Evolutionary conservation across 2,797 vertebrate species (phyloP).

Genomic region (Anas acuta): DNA sequence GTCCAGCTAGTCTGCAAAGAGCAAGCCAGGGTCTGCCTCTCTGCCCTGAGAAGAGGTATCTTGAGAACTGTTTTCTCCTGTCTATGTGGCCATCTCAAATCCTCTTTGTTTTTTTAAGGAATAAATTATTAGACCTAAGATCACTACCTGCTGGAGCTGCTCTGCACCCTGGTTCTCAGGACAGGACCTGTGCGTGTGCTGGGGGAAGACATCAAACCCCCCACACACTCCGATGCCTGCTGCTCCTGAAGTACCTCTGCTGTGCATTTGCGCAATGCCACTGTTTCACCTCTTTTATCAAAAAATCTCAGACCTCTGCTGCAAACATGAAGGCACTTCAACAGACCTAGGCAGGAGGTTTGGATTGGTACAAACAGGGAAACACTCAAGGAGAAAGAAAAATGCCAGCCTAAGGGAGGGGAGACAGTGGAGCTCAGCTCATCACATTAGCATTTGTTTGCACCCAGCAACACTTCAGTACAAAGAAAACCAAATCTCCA

Average conservation of each 20-base stretch:
- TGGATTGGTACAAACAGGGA: not conserved
- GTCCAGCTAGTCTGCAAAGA: not conserved
- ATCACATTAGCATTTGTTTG: not conserved
- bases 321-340: not conserved
- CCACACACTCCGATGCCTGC: not conserved
- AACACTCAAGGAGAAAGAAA: not conserved
- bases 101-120: not conserved
- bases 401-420: not conserved
- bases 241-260: not conserved
- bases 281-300: not conserved
- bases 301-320: not conserved
- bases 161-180: not conserved
- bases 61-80: not conserved
- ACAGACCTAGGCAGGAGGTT: not conserved
- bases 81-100: not conserved
- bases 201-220: not conserved
- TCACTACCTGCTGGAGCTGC: not conserved
- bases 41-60: not conserved
- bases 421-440: not conserved
- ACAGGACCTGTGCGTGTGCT: not conserved
- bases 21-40: not conserved
- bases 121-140: not conserved
- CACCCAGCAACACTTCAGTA: not conserved
- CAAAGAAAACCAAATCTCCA: not conserved
- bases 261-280: not conserved